phyloP scores from a whole-genome alignment of 2,888 invertebrate genomes.

The Hylaea fasciaria region DNA sequence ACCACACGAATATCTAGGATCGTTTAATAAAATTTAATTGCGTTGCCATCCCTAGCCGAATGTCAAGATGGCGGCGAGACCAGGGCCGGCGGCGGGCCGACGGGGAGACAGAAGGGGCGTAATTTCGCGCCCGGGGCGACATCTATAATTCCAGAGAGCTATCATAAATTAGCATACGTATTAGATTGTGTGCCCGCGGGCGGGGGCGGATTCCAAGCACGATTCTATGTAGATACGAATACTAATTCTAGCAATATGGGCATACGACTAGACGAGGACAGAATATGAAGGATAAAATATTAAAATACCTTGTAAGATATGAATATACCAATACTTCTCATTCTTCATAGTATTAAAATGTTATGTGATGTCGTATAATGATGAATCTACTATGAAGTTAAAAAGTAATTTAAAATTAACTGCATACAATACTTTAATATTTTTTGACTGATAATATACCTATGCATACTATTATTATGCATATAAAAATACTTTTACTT shows the following conservation, averaged over 20 bases:
- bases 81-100: conserved; percentile 51
- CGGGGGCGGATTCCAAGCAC: conserved; percentile 69
- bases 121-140: conserved; percentile 76
- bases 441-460: too few species aligned
- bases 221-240: conserved; percentile 55
- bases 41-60: conserved; percentile 51
- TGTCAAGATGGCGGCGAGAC: conserved; percentile 76
- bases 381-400: too few species aligned
- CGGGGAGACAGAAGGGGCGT: conserved; percentile 51
- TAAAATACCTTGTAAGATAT: too few species aligned
- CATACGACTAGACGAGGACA: conserved; percentile 30
- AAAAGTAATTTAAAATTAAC: too few species aligned
- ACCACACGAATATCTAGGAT: background rate
- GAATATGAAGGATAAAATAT: background rate
- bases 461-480: too few species aligned
- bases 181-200: conserved; percentile 69
- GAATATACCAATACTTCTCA: too few species aligned
- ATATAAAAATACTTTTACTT: too few species aligned
- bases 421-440: too few species aligned
- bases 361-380: too few species aligned
- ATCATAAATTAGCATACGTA: conserved; percentile 83
- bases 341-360: too few species aligned
- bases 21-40: conserved; percentile 62
- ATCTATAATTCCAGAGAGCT: conserved; percentile 80
- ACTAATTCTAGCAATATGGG: conserved; percentile 53